Evolutionary conservation across 1,140 invertebrate genomes (phyloP).

Genomic region (Drosophila baimaii): DNA sequence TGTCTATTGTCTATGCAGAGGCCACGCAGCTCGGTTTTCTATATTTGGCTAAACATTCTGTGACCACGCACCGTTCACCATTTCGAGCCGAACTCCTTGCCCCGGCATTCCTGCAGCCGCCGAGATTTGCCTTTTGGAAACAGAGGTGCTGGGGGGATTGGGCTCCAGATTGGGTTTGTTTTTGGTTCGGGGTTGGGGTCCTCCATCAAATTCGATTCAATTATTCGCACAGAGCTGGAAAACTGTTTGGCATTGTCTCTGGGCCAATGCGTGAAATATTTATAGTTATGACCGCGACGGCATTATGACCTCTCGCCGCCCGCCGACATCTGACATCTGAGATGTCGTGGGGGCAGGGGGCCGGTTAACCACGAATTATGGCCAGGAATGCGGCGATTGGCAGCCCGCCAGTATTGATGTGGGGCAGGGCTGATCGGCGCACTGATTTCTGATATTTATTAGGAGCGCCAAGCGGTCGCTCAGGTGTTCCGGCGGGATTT

Average conservation of each 20-base stretch:
- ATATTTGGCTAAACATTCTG: conserved; percentile 51
- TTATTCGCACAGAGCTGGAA: conserved; percentile 55
- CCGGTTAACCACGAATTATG: conserved; percentile 56
- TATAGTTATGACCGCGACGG: conserved; percentile 69
- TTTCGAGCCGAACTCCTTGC: conserved; percentile 35
- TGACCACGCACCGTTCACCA: conserved; percentile 68
- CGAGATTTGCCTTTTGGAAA: conserved; percentile 68
- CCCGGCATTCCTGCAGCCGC: conserved; percentile 51
- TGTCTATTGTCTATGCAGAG: conserved; percentile 70
- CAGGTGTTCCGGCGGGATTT: conserved; percentile 28
- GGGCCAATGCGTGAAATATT: conserved; percentile 69
- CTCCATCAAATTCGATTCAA: conserved; percentile 76
- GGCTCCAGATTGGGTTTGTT: conserved; percentile 3
- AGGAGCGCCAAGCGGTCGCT: conserved; percentile 20
- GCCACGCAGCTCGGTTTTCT: conserved; percentile 57
- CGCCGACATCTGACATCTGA: conserved; percentile 56
- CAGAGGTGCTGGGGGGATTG: conserved; percentile 8
- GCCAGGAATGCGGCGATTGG: conserved; percentile 57
- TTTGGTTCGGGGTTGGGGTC: conserved; percentile 22
- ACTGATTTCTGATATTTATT: conserved; percentile 46
- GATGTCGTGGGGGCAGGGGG: conserved; percentile 20
- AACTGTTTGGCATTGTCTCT: conserved; percentile 73
- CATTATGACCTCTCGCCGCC: conserved; percentile 73
- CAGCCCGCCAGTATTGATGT: conserved; percentile 35
- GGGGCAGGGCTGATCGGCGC: conserved; percentile 40